These are phyloP conservation scores for Odontophorus gujanensis DNA, from an alignment of 2,113 vertebrate genomes.

Conservation along the genomic window DNA sequence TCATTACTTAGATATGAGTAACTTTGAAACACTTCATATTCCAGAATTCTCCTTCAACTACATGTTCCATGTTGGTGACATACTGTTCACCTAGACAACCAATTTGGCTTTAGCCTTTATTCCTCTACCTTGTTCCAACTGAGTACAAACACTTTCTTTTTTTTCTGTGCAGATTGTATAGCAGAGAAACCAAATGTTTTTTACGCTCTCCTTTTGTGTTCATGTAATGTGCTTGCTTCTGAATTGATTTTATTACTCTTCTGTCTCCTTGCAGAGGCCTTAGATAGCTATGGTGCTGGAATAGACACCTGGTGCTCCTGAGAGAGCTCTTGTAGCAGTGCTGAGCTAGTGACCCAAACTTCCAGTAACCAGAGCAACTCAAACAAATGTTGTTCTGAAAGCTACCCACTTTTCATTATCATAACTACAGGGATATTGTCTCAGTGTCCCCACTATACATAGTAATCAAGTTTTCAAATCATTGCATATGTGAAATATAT, in stretches of 20 bases:
- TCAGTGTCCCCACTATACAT: neutral
- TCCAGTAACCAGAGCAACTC: neutral
- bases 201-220: neutral
- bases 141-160: neutral
- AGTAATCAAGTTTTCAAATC: neutral
- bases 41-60: neutral
- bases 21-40: neutral
- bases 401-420: neutral
- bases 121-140: neutral
- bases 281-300: neutral
- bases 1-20: neutral
- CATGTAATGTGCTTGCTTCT: neutral
- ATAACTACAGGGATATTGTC: neutral
- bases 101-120: neutral
- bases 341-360: neutral
- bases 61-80: neutral
- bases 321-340: neutral
- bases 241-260: neutral
- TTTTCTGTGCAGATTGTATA: neutral
- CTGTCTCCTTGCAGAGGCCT: neutral
- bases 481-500: rapidly evolving
- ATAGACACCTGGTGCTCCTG: neutral
- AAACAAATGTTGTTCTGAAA: neutral
- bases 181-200: neutral
- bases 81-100: neutral